Conservation (phyloP, 2,888 invertebrate genomes). For the Agrilus biguttatus region DNA sequence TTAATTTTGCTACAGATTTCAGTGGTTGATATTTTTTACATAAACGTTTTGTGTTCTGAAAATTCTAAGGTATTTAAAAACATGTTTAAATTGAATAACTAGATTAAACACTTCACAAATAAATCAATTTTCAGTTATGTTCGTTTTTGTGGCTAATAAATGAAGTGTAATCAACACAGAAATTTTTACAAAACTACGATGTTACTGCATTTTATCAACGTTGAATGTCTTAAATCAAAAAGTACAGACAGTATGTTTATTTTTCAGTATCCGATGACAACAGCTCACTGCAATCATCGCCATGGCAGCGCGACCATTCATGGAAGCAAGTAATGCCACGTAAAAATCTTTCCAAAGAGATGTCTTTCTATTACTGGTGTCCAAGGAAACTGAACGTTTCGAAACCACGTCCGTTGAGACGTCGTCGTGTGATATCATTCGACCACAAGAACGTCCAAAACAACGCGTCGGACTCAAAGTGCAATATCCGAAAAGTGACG, state of each 20-base stretch:
- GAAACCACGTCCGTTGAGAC: constrained; percentile 17
- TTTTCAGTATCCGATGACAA: constrained; percentile 72
- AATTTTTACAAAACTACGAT: too few species aligned
- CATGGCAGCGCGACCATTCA: constrained; percentile 80
- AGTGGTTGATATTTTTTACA: too few species aligned
- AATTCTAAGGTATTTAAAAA: too few species aligned
- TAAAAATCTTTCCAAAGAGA: constrained; percentile 56
- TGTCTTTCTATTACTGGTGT: constrained; percentile 55
- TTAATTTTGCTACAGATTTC: too few species aligned
- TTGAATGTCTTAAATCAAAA: too few species aligned
- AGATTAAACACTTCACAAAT: too few species aligned
- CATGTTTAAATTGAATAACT: too few species aligned
- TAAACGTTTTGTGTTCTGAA: too few species aligned
- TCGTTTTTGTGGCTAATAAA: too few species aligned
- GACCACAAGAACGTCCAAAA: constrained; percentile 11
- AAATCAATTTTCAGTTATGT: too few species aligned
- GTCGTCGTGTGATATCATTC: constrained; percentile 12
- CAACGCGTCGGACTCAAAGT: constrained; percentile 9
- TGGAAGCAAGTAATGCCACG: constrained; percentile 75
- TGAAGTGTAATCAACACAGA: too few species aligned
- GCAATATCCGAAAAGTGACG: constrained; percentile 15
- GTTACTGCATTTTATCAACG: too few species aligned
- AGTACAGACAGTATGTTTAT: not conserved
- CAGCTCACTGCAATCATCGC: constrained; percentile 79
- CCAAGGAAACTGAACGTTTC: constrained; percentile 29